These are phyloP conservation scores for Galagoides demidoff DNA, from an alignment of 2,797 vertebrate species.

Conservation along the genomic window DNA sequence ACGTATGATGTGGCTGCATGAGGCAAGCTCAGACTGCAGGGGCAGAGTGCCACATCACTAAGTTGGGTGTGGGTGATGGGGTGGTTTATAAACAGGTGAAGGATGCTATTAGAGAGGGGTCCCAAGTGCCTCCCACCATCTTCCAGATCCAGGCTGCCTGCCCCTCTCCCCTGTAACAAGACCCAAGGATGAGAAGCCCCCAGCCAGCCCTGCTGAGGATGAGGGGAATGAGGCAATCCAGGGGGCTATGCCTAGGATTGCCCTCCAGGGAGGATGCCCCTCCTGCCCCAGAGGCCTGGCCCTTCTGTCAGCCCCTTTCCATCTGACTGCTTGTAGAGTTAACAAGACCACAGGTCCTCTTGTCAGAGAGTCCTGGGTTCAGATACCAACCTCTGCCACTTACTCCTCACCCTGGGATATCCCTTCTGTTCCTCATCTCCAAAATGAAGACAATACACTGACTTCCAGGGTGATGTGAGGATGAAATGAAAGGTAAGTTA, in stretches of 20 bases:
- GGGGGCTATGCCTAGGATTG: background rate
- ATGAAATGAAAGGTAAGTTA: background rate
- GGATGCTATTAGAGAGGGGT: background rate
- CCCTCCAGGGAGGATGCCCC: background rate
- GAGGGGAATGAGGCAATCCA: background rate
- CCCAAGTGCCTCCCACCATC: background rate
- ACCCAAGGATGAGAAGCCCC: background rate
- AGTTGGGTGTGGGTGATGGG: background rate
- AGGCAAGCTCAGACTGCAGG: background rate
- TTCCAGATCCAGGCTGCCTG: background rate
- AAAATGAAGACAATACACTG: background rate
- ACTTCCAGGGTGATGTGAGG: background rate
- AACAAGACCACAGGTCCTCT: background rate
- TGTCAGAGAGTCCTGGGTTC: background rate
- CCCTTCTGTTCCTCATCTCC: background rate
- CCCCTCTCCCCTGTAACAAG: background rate
- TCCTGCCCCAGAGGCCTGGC: background rate
- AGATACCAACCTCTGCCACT: background rate
- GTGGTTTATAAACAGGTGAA: background rate
- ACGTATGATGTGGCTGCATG: background rate
- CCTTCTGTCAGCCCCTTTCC: background rate
- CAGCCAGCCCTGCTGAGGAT: background rate
- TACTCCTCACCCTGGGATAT: background rate
- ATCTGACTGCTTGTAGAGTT: background rate
- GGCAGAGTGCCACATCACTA: background rate